Conservation (phyloP, 1,140 invertebrate species). For the Adoxophyes honmai region DNA sequence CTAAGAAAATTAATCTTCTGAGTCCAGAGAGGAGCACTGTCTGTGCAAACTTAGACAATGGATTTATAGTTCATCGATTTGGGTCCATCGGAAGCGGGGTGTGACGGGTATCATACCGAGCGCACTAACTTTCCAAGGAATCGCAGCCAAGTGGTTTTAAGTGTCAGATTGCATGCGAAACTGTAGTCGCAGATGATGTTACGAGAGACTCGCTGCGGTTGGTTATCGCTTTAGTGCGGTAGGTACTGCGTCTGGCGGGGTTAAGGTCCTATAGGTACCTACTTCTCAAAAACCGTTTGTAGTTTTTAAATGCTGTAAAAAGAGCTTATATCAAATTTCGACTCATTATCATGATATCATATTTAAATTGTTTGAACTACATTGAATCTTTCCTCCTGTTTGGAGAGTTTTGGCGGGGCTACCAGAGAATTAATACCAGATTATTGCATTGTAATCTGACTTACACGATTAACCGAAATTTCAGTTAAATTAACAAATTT, state of each 20-base stretch:
- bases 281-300: too few relatives aligned
- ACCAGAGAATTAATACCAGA: too few relatives aligned
- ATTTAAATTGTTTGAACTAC: too few relatives aligned
- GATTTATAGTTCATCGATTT: constrained; percentile 75
- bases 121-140: constrained; percentile 20
- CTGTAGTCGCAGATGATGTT: constrained; percentile 7
- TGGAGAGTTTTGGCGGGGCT: too few relatives aligned
- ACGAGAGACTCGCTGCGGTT: constrained; percentile 5
- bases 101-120: constrained; percentile 34
- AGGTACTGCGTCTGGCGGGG: not conserved
- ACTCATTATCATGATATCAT: too few relatives aligned
- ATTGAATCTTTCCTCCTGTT: too few relatives aligned
- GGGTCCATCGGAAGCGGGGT: constrained; percentile 55
- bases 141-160: constrained; percentile 16
- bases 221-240: not conserved
- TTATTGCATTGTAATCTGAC: too few relatives aligned
- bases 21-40: constrained; percentile 67
- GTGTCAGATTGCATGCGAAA: constrained; percentile 15
- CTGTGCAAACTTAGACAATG: constrained; percentile 74
- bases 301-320: too few relatives aligned
- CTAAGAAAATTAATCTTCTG: constrained; percentile 76
- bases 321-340: too few relatives aligned
- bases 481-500: too few relatives aligned
- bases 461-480: too few relatives aligned
- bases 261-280: too few relatives aligned